Conservation (phyloP, 2,797 vertebrate genomes). For the Sebastes miniatus region DNA sequence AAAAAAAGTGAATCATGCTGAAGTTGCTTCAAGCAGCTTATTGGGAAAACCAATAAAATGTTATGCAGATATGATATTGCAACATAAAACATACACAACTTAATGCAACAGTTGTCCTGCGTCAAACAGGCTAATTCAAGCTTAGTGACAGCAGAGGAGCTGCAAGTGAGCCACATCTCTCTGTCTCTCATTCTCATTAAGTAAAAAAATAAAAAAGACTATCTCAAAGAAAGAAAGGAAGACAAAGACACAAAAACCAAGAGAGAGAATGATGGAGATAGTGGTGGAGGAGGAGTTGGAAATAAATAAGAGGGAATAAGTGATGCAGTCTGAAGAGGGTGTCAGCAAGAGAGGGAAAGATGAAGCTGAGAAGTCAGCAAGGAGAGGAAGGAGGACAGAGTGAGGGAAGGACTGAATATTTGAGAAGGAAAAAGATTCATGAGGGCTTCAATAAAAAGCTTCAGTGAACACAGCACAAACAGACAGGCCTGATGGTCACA, state of each 20-base stretch:
- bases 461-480: slow-evolving; percentile 68
- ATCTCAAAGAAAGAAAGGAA: background rate
- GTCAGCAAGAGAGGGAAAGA: slow-evolving; percentile 33
- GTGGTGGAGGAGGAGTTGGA: slow-evolving; percentile 5
- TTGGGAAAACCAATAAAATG: no score
- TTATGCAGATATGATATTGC: background rate
- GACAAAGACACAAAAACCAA: slow-evolving; percentile 3
- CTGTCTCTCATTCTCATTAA: background rate
- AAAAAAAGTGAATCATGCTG: no score
- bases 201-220: background rate
- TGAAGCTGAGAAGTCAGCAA: slow-evolving; percentile 37
- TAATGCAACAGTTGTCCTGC: background rate
- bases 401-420: slow-evolving; percentile 44
- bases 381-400: background rate
- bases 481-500: slow-evolving; percentile 52
- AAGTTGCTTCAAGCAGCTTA: no score
- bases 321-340: slow-evolving; percentile 35
- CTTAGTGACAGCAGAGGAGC: background rate
- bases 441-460: slow-evolving; percentile 73
- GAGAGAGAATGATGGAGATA: slow-evolving; percentile 7
- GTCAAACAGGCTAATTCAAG: background rate
- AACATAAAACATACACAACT: background rate
- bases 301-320: slow-evolving; percentile 41
- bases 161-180: background rate
- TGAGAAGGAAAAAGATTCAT: slow-evolving; percentile 68